Evolutionary conservation across 2,797 vertebrate genomes (phyloP), one percentile per base, ranked within the genome.

Genomic region (Girardinus metallicus): DNA sequence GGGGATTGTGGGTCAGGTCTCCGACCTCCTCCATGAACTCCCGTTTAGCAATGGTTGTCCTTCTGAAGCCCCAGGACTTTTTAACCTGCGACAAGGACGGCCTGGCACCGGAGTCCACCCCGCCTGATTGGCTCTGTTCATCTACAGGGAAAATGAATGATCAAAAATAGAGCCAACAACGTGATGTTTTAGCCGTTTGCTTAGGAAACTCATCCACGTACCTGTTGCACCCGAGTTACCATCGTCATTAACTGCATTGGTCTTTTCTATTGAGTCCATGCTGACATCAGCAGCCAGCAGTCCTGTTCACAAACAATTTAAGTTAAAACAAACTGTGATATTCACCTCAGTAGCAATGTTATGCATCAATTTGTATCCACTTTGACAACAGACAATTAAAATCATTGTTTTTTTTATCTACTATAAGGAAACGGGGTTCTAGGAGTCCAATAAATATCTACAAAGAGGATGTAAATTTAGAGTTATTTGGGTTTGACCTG

Each of bases 61-160:
- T 96, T 8, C 99, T 96, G 88, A 99, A 99, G 0, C 98, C 97
- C 99, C 99, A 99, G 0, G 97, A 98, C 90, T 98, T 99, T 92
- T 92, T 96, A 86, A 98, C 96, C 85, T 98, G 95, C 44, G 97
- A 97, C 77, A 97, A 95, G 29, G 96, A 96, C 0, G 97, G 97
- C 64, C 96, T 97, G 75, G 73, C 41, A 49, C 15, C 83, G 13
- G 29, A 84, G 7, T 90, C 92, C 2, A 51, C 55, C 31, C 43
- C 87, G 11, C 90, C 90, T 73, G 88, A 77, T 44, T 81, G 86
- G 39, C 49, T 79, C 60, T 88, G 87, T 41, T 90, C 90, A 2
- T 90, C 94, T 95, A 64, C 0, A 86, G 43, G 31, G 81, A 34
- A 18, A 86, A 73, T 60, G 9, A 86, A 74, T 79, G 41, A 79